Evolutionary conservation across 2,113 vertebrate genomes (phyloP).

Genomic region (Burhinus bistriatus): DNA sequence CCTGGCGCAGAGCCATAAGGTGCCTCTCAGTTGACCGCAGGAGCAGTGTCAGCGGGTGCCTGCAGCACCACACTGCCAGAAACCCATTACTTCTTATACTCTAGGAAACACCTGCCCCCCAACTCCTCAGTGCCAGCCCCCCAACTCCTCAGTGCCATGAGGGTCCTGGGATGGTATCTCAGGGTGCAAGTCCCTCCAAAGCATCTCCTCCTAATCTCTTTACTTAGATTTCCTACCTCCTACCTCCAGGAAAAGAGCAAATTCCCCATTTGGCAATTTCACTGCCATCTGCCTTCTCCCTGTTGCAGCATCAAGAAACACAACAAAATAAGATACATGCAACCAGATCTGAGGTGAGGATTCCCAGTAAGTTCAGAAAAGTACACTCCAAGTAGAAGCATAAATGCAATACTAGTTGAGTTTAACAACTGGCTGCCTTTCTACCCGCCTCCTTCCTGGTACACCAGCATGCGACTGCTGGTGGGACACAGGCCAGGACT

Average conservation of each 20-base stretch:
- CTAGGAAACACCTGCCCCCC: not conserved
- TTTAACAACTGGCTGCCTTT: not conserved
- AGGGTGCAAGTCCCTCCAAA: not conserved
- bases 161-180: not conserved
- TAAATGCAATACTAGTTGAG: not conserved
- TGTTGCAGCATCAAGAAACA: not conserved
- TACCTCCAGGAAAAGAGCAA: not conserved
- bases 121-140: not conserved
- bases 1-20: not conserved
- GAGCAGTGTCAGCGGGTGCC: accelerated
- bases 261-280: not conserved
- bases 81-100: not conserved
- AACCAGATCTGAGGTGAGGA: not conserved
- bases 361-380: not conserved
- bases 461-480: not conserved
- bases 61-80: not conserved
- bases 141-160: not conserved
- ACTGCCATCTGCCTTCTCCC: not conserved
- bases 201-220: not conserved
- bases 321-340: not conserved
- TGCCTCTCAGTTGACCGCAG: accelerated
- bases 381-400: not conserved
- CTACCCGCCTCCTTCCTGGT: not conserved
- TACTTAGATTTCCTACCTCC: not conserved
- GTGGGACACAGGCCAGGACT: not conserved